phyloP scores from a whole-genome alignment of 2,797 vertebrate genomes.

The Cossypha dichroa region DNA sequence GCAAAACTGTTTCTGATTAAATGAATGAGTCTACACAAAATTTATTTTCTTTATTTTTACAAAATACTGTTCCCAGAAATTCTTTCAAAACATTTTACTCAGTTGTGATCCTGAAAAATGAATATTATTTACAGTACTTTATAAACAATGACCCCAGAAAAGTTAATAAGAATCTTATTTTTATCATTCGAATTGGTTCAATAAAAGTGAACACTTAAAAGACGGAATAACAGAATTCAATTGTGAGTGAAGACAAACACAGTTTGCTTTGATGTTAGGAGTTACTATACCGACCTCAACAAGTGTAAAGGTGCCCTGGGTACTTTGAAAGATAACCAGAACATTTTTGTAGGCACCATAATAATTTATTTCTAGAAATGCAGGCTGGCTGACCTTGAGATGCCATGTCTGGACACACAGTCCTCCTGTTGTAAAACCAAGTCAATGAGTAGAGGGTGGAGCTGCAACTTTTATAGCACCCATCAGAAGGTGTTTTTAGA shows the following conservation, averaged over 20 bases:
- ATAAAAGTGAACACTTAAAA: not conserved
- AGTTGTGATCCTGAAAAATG: not conserved
- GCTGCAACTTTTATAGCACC: not conserved
- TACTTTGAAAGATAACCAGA: not conserved
- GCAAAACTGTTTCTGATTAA: not conserved
- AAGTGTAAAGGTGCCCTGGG: not conserved
- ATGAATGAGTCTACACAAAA: not conserved
- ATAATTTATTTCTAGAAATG: not conserved
- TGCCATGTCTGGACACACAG: not conserved
- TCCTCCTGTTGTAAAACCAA: not conserved
- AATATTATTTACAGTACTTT: not conserved
- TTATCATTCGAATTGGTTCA: not conserved
- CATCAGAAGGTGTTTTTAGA: not conserved
- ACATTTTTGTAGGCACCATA: not conserved
- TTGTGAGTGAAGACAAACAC: not conserved
- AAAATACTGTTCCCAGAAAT: not conserved
- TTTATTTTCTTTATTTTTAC: not conserved
- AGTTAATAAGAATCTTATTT: not conserved
- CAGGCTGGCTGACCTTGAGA: not conserved
- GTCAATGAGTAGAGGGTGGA: not conserved
- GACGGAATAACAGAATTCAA: not conserved
- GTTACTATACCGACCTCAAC: not conserved
- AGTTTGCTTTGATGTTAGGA: not conserved
- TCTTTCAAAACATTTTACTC: not conserved
- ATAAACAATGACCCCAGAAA: not conserved